Base-by-base conservation (phyloP, 2,797 vertebrate genomes). In the Scarus forsteni region DNA sequence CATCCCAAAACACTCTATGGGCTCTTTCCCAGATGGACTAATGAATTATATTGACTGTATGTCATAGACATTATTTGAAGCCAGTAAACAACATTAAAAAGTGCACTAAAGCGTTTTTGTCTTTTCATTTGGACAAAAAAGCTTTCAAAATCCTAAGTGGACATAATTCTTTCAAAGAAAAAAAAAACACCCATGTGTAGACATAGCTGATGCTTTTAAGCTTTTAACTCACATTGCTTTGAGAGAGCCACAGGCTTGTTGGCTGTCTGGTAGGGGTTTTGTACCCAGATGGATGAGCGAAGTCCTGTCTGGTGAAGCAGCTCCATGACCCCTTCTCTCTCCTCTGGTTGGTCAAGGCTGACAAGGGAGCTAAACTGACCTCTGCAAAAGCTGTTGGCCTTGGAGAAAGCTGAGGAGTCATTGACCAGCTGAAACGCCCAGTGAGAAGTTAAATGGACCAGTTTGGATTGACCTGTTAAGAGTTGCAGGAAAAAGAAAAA, bases 311-410 rank as follows among this genome's bases (percentile, higher is more conserved):
- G 81, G 36, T 36, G 87, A 60, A 94, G 88, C 12, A 95, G 75
- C 42, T 85, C 52, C 14, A 83, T 66, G 6, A 81, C 50, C 12
- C 82, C 83, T 1, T 81, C 75, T 13, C 36, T 80, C 8, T 95
- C 89, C 0, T 74, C 54, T 5, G 61, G 59, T 14, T 63, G 67
- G 51, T 89, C 84, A 1, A 87, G 55, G 0, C 68, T 19, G n/a
- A 91, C 74, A 42, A 98, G 74, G 60, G 88, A 92, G 54, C 95
- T 94, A 80, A 97, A 96, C 65, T 50, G 93, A 15, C 91, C 92
- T 15, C 92, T 92, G 18, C 97, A 98, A 88, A 87, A 94, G 56
- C 89, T 92, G 13, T 89, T 84, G 1, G 97, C 97, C 0, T 93
- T 81, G 86, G 92, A 88, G 89, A 95, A 96, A 73, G 89, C 88